phyloP scores from a whole-genome alignment of 64 coral and sea anemone genomes.

The Stichodactyla helianthus region DNA sequence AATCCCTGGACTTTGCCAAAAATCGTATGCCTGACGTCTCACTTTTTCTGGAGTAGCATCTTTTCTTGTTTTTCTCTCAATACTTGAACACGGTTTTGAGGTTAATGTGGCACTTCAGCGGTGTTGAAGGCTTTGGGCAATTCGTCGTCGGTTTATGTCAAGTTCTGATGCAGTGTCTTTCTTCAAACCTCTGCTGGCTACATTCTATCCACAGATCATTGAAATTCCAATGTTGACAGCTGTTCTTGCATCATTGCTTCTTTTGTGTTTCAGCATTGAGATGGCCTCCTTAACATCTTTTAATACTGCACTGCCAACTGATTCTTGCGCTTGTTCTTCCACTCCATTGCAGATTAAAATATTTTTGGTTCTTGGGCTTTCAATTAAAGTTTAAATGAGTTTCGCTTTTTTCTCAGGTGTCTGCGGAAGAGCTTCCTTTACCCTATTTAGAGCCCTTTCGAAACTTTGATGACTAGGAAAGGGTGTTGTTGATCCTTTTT shows the following conservation, averaged over 20 bases:
- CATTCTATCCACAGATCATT: not conserved
- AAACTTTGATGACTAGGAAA: no score
- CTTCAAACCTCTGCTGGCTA: not conserved
- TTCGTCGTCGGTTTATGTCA: not conserved
- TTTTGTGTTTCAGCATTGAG: not conserved
- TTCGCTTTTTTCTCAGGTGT: no score
- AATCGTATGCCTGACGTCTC: not conserved
- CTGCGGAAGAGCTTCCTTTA: no score
- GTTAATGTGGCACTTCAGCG: not conserved
- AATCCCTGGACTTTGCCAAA: slow-evolving; percentile 30
- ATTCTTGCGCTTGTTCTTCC: not conserved
- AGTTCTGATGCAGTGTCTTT: not conserved
- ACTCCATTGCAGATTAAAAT: not conserved
- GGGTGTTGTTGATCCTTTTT: no score
- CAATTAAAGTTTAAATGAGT: no score
- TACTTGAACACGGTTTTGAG: not conserved
- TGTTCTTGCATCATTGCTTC: not conserved
- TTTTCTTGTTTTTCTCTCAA: slow-evolving; percentile 5
- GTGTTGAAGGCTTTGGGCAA: not conserved
- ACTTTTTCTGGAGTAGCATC: slow-evolving; percentile 18
- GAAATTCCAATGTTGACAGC: not conserved
- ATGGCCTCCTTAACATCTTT: not conserved
- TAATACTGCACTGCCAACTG: not conserved
- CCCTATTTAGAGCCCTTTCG: no score
- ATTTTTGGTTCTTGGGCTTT: not conserved